Conservation (phyloP, 2,113 vertebrate genomes). For the Lanius collurio region DNA sequence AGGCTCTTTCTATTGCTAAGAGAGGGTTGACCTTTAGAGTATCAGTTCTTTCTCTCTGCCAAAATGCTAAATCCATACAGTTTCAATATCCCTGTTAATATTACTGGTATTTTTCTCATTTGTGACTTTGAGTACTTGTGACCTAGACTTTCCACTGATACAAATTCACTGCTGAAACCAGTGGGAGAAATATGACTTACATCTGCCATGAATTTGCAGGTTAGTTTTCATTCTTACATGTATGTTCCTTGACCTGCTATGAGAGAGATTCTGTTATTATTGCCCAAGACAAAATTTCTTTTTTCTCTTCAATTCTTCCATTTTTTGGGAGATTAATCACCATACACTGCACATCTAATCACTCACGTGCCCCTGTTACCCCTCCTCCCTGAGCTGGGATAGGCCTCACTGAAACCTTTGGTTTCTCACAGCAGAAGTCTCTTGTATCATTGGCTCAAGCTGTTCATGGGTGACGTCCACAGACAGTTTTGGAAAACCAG, state of each 20-base stretch:
- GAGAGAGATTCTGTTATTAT: background rate
- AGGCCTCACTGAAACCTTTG: background rate
- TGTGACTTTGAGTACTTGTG: background rate
- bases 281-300: background rate
- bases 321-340: background rate
- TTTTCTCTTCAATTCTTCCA: background rate
- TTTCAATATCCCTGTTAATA: background rate
- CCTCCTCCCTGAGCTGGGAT: background rate
- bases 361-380: background rate
- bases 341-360: background rate
- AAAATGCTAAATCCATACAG: background rate
- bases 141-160: background rate
- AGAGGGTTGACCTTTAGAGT: background rate
- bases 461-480: constrained; percentile 65
- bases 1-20: background rate
- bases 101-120: background rate
- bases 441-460: constrained; percentile 50
- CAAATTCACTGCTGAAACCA: background rate
- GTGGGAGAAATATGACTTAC: background rate
- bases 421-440: constrained; percentile 34
- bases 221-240: background rate
- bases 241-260: background rate
- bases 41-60: background rate
- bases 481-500: constrained; percentile 52
- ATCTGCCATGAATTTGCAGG: background rate